Percentiles rank a stretch among this genome's conserved stretches.
These are phyloP conservation scores for Zosterops hypoxanthus DNA, from an alignment of 2,113 vertebrate species.

Conservation along the genomic window DNA sequence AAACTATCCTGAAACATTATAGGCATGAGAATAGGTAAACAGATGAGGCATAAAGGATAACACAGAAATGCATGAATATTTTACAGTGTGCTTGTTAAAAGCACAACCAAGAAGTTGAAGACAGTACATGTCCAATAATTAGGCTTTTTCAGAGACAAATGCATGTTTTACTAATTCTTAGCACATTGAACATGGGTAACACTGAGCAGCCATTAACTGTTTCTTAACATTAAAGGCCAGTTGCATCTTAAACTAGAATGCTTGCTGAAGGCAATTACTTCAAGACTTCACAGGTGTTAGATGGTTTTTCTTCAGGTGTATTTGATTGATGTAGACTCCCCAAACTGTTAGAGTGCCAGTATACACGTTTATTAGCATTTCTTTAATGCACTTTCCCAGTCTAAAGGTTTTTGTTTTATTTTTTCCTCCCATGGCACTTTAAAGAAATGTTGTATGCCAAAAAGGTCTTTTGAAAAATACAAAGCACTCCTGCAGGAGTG, in stretches of 20 bases:
- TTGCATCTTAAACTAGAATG: not conserved
- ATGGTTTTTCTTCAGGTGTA: not conserved
- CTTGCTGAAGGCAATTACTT: not conserved
- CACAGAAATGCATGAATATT: not conserved
- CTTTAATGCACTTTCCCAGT: not conserved
- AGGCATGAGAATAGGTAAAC: not conserved
- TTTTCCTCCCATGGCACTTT: not conserved
- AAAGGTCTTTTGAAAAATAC: not conserved
- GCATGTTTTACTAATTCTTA: not conserved
- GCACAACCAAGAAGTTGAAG: not conserved
- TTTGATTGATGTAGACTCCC: not conserved
- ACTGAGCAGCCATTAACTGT: not conserved
- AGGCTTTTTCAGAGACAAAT: not conserved
- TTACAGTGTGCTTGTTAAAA: not conserved
- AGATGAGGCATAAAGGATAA: not conserved
- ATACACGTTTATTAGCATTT: not conserved
- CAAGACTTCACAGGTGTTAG: not conserved
- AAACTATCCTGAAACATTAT: not conserved
- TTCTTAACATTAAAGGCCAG: not conserved
- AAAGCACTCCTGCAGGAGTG: not conserved
- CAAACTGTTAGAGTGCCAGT: not conserved
- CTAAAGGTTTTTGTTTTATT: not conserved
- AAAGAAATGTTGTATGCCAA: not conserved
- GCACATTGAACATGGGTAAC: not conserved
- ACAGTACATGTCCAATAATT: not conserved